Base-by-base conservation (phyloP, 2,113 vertebrate species). In the Corvus hawaiiensis region DNA sequence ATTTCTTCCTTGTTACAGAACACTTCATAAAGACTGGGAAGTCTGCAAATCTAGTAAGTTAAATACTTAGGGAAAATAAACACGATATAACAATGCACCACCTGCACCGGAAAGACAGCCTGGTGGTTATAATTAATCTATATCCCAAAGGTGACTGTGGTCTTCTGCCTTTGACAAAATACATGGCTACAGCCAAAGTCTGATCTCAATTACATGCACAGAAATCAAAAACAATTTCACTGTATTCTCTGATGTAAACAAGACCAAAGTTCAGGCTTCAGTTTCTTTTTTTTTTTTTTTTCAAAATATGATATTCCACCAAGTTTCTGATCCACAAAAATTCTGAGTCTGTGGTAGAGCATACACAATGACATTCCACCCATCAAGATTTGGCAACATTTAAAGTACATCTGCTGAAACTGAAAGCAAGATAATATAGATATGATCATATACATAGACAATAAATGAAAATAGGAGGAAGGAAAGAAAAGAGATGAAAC, bases 81-180 rank as follows among this genome's bases (percentile, higher is more conserved):
- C 41, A 74, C 17, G 44, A 74, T 82, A 84, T 26, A 64, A 78
- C 44, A 44, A 28, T 39, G 43, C 74, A 96, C 78, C 97, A 97
- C 86, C 95, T 96, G 93, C 86, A 94, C 90, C 80, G 72, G 84
- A 96, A 96, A 91, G 81, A 85, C 77, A 93, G 51, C 32, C 73
- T 77, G 68, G 82, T 92, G 78, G 67, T 91, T 96, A 30, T 72
- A 87, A 87, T 83, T 87, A 93, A 88, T 75, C 37, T 30, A 41
- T 84, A 82, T 94, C 87, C 86, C 7, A 1, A 52, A 92, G 68
- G 46, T 84, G 78, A 41, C 64, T 16, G n/a, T 48, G 75, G 78
- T 90, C 91, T 93, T 92, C 78, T 91, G 61, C 37, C 55, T 94
- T 87, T 64, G 64, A 90, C 61, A 89, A 48, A 86, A 80, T 13